These are phyloP conservation scores for Halcyon senegalensis DNA, from an alignment of 2,113 vertebrate genomes.

Conservation along the genomic window DNA sequence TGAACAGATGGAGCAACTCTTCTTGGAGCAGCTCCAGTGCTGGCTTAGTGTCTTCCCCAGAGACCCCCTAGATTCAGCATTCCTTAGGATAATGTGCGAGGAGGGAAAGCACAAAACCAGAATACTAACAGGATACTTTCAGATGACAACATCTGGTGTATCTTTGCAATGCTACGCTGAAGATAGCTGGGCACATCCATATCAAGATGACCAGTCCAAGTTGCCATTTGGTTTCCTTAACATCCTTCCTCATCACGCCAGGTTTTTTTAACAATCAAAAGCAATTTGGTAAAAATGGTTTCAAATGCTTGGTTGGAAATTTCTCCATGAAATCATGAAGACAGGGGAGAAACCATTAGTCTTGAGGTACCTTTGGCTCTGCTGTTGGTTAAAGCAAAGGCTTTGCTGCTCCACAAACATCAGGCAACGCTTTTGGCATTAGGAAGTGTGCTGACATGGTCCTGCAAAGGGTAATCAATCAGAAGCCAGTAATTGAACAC, in stretches of 20 bases:
- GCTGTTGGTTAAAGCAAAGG: not conserved
- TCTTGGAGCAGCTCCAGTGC: not conserved
- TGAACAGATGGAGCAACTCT: not conserved
- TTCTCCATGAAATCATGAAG: not conserved
- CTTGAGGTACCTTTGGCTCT: not conserved
- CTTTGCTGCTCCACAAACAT: not conserved
- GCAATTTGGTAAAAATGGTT: not conserved
- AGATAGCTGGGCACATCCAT: rapidly evolving
- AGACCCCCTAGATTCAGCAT: not conserved
- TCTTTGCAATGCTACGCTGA: not conserved
- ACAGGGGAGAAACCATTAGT: not conserved
- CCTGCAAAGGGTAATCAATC: not conserved
- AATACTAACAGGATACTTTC: not conserved
- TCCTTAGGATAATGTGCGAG: not conserved
- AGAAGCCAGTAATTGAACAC: constrained; percentile 8
- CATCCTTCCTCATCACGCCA: not conserved
- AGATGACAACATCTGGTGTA: not conserved
- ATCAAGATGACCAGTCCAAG: rapidly evolving
- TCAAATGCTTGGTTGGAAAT: not conserved
- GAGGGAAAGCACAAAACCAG: not conserved
- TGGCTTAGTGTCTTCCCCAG: not conserved
- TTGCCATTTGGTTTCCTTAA: not conserved
- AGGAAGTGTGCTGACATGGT: not conserved
- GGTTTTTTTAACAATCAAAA: not conserved
- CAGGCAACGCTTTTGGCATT: not conserved